A percentile compares a stretch with the other conserved stretches of the same genome.
Conservation (phyloP, 2,113 vertebrate genomes). For the Petromus typicus region DNA sequence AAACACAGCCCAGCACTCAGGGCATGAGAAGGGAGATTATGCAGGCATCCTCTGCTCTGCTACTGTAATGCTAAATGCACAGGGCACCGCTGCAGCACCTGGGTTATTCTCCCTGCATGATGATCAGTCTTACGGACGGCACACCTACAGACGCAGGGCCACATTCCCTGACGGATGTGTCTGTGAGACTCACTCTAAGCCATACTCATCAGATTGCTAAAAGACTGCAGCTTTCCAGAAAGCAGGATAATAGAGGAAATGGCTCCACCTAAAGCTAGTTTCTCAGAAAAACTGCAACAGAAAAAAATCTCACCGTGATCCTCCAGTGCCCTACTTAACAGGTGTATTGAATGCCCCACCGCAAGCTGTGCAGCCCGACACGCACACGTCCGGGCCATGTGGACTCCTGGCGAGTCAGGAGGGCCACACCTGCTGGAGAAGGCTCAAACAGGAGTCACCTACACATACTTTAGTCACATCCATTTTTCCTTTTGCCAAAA, state of each 20-base stretch:
- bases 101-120: no score
- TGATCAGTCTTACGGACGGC: rapidly evolving
- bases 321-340: conserved; percentile 8
- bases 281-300: conserved; percentile 55
- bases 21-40: not conserved
- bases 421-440: not conserved
- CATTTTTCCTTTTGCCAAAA: conserved; percentile 3
- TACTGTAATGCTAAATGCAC: not conserved
- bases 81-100: rapidly evolving
- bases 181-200: not conserved
- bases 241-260: conserved; percentile 56
- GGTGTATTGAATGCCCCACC: not conserved
- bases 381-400: conserved; percentile 4
- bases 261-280: conserved; percentile 74
- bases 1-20: not conserved
- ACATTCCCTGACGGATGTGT: not conserved
- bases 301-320: not conserved
- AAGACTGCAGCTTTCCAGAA: conserved; percentile 43
- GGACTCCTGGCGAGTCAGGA: conserved; percentile 7
- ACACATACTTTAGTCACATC: conserved; percentile 29
- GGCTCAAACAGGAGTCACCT: not conserved
- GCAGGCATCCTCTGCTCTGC: not conserved
- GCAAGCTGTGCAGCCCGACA: not conserved
- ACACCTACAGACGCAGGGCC: not conserved
- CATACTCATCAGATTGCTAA: conserved; percentile 25